Base-by-base conservation (phyloP, 1,140 invertebrate species). In the Lutraria rhynchaena region DNA sequence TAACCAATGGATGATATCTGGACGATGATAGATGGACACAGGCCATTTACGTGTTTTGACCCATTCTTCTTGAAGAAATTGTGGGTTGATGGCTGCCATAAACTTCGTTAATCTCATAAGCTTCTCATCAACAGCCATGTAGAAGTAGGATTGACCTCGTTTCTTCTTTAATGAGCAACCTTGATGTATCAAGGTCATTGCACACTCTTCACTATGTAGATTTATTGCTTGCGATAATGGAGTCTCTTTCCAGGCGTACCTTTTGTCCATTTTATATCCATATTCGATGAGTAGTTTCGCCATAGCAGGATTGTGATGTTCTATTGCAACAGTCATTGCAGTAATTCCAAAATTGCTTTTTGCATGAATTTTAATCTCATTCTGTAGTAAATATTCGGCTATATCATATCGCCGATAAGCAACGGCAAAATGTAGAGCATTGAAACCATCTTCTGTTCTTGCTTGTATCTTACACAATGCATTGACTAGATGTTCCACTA, bases 161-260 rank as follows among this genome's bases (percentile, higher is more conserved):
- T 83, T 75, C 35, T 86, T 85, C 53, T 60, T 75, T 11, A 90
- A n/a, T 31, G 78, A 80, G 75, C 90, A 91, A 0, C 90, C 90
- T 80, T 84, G 87, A 35, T 88, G 87, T 60, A 91, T 82, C 0
- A 91, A 71, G 11, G 89, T 89, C 61, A 91, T 84, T 37, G 90
- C 90, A 86, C 87, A 90, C 55, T 89, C 82, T 55, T 88, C 85
- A 65, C 87, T 87, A 71, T 90, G 90, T 13, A 90, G 49, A 24
- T 84, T 85, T 1, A 91, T 88, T 33, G 90, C 90, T 58, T 90
- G 89, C 35, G 90, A 86, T n/a, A 91, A 73, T 2, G 90, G 90
- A 5, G 88, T 90, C 61, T 91, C 90, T 29, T 85, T 86, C 87
- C 90, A 90, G 65, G 78, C 87, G 71, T 87, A 90, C 29, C 57